Evolutionary conservation across 2,797 vertebrate species (phyloP).

Genomic region (Thalassophryne amazonica): DNA sequence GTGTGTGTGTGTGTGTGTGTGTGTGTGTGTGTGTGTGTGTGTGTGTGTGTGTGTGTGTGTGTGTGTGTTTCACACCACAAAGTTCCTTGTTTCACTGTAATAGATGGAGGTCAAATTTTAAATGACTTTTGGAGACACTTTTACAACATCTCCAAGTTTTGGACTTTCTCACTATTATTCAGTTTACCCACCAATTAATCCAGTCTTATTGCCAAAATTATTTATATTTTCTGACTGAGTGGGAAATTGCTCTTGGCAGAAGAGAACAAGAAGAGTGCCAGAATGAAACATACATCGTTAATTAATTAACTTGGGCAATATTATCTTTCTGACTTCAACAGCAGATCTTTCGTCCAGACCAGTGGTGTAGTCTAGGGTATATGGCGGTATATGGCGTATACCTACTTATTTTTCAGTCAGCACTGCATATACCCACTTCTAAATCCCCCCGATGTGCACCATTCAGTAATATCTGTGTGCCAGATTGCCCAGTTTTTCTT

Average conservation of each 20-base stretch:
- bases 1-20: neutral
- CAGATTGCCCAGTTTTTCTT: no score
- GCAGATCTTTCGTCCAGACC: slow-evolving; percentile 17
- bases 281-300: slow-evolving; percentile 56
- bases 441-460: no score
- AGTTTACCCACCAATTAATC: slow-evolving; percentile 8
- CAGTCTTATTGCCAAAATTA: slow-evolving; percentile 28
- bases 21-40: neutral
- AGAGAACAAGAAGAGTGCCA: slow-evolving; percentile 16
- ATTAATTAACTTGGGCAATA: slow-evolving; percentile 59
- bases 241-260: slow-evolving; percentile 26
- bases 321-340: slow-evolving; percentile 31
- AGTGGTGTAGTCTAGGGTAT: no score
- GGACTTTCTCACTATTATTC: slow-evolving; percentile 29
- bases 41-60: neutral
- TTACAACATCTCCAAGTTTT: slow-evolving; percentile 18
- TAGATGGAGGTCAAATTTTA: slow-evolving; percentile 20
- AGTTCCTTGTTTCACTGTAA: slow-evolving; percentile 8
- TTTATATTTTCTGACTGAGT: slow-evolving; percentile 45
- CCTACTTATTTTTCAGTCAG: no score
- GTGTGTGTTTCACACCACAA: neutral
- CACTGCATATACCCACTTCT: no score
- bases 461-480: no score
- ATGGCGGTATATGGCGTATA: no score
- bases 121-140: slow-evolving; percentile 14